These are phyloP conservation scores for Adelosebastes latens DNA, from an alignment of 2,797 vertebrate species.

Conservation along the genomic window DNA sequence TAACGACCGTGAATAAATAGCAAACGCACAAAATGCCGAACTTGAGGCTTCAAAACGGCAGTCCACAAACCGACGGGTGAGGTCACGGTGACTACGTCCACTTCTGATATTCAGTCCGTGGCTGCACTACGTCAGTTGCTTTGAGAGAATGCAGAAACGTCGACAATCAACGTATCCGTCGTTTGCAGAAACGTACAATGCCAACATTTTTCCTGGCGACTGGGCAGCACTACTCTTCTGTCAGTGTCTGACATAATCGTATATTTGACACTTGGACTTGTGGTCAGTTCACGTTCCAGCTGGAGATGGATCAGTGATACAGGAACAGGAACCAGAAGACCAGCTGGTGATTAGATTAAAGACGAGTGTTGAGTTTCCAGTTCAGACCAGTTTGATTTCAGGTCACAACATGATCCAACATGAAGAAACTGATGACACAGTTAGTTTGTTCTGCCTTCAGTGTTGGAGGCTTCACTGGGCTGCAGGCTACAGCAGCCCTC, in stretches of 20 bases:
- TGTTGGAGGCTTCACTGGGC: not conserved
- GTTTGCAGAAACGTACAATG: not conserved
- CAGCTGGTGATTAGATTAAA: not conserved
- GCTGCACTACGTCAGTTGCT: not conserved
- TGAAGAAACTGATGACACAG: not conserved
- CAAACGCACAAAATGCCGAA: not conserved
- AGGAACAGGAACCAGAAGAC: not conserved
- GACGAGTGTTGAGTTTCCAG: not conserved
- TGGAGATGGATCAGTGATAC: not conserved
- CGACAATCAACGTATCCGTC: not conserved
- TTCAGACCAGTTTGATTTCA: not conserved
- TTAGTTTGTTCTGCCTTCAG: not conserved
- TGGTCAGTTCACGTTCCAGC: not conserved
- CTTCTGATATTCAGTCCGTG: not conserved
- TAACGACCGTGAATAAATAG: not conserved
- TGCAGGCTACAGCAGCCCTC: constrained; percentile 17
- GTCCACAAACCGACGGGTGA: no score
- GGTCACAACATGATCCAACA: not conserved
- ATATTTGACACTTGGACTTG: not conserved
- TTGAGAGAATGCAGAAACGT: not conserved
- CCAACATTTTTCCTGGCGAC: no score
- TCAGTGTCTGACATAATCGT: not conserved
- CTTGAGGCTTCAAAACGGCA: no score
- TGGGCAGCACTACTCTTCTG: no score
- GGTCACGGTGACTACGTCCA: no score